phyloP scores from a whole-genome alignment of 1,140 invertebrate genomes.

The Sminthurides bifidus region DNA sequence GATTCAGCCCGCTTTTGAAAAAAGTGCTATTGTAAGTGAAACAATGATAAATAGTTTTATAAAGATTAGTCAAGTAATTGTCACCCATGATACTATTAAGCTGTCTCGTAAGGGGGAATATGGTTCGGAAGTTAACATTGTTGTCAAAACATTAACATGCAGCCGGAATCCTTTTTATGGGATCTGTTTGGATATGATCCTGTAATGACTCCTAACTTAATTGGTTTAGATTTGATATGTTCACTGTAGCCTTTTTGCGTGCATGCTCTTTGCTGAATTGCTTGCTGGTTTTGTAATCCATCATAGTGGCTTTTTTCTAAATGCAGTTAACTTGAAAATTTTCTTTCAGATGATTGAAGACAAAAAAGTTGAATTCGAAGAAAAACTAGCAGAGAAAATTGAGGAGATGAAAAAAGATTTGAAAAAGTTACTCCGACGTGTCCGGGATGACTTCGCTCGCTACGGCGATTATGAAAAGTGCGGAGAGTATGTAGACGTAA shows the following conservation, averaged over 20 bases:
- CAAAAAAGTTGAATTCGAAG: constrained; percentile 67
- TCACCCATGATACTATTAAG: not conserved
- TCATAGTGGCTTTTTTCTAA: too few species aligned
- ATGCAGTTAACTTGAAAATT: too few species aligned
- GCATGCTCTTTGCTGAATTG: not conserved
- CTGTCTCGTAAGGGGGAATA: too few species aligned
- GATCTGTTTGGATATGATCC: constrained; percentile 24
- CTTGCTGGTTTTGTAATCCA: not conserved
- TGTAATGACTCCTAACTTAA: constrained; percentile 3
- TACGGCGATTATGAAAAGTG: constrained; percentile 41
- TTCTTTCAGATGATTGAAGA: constrained; percentile 52
- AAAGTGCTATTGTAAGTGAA: constrained; percentile 45
- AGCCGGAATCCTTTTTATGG: constrained; percentile 27
- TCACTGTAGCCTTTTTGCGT: too few species aligned
- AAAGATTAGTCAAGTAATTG: not conserved
- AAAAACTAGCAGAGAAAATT: constrained; percentile 53
- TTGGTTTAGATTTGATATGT: not conserved
- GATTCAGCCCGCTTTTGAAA: constrained; percentile 58
- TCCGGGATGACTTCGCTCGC: constrained; percentile 34
- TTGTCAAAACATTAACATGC: constrained; percentile 10
- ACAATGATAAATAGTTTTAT: not conserved
- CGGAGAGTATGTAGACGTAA: constrained; percentile 37
- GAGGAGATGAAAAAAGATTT: constrained; percentile 55
- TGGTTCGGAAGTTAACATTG: too few species aligned
- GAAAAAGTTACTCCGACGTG: constrained; percentile 54